Evolutionary conservation across 2,888 invertebrate genomes (phyloP), one percentile per base, ranked within the genome.

Genomic region (Drosophila barbarae): DNA sequence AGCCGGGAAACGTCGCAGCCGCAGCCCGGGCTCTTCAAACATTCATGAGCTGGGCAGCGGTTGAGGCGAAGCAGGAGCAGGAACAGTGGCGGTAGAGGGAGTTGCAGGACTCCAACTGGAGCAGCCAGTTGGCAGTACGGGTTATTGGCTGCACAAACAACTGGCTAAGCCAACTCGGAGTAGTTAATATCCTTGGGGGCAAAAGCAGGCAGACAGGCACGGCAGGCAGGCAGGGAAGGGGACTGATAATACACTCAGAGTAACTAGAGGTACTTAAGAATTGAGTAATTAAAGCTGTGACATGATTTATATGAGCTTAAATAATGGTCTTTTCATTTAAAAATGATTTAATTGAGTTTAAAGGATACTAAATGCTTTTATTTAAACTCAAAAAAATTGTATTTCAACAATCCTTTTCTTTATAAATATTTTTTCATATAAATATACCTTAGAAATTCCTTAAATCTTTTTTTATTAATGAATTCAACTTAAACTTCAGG

Each of bases 31-130:
- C 70, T 82, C 71, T 70, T 82, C 72, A 84, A 82, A 84, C 83
- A 82, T 82, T 84, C 76, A 82, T 80, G 80, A 82, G 74, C 64
- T 58, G 52, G 61, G 61, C 55, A 49, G 49, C 50, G 51, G 50
- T 56, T 51, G 35, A 56, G 53, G 50, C 35, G 53, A 21, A 38
- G 46, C 49, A 15, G 35, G 13, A 30, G 1, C 30, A 32, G 30
- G 10, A 32, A 18, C 18, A 5, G 4, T 26, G 1, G 30, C 46
- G 28, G 51, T 5, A 5, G 13, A 18, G 34, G 47, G 32, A 7
- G 58, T n/a, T 13, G 28, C 58, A n/a, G 57, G 42, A 32, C 30
- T 30, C 52, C 12, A 52, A 15, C 13, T 38, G 39, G 30, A 39
- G 50, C 46, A 54, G 54, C 44, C 39, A 53, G 56, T 47, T 54